Evolutionary conservation across 2,113 vertebrate genomes (phyloP), one percentile per base, ranked within the genome.

Genomic region (Tetrao urogallus): DNA sequence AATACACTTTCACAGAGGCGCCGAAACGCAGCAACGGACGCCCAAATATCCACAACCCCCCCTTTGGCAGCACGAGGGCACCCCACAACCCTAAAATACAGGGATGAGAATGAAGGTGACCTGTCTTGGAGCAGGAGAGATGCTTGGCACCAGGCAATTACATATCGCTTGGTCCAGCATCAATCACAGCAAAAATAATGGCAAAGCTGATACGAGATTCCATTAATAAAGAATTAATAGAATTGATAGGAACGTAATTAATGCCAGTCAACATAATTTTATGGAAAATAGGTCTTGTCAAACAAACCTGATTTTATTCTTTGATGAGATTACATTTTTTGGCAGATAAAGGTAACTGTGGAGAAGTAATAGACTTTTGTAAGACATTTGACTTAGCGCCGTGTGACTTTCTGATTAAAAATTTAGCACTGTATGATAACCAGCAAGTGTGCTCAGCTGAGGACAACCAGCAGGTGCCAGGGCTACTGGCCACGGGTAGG

Each of bases 271-370:
- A 94, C 48, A 57, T 0, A 0, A 70, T 92, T 94, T 89, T 69
- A 82, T 66, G 81, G 94, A 90, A 93, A 96, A 94, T 79, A 84
- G 91, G 54, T 27, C 84, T 87, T 96, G 95, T 95, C 96, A 96
- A 96, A 95, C 86, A 92, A 93, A 92, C 73, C 80, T 90, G 88
- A 84, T 92, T 95, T 90, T 72, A 52, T 69, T 94, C 96, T 76
- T 87, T 79, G 89, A 95, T 84, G 89, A 96, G 86, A 96, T 92
- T 92, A 94, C 27, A 38, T 36, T 76, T 57, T 96, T 89, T 89
- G 92, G 86, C 86, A 93, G 92, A 93, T 94, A 95, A 94, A 94
- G 83, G 82, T 80, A 92, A 89, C 86, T 24, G 73, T 3, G 0
- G 79, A 90, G 74, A 79, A 90, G 90, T 94, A 94, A 96, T 87